Evolutionary conservation across 2,888 invertebrate genomes (phyloP), one percentile per base, ranked within the genome.

Genomic region (Ceriagrion tenellum): DNA sequence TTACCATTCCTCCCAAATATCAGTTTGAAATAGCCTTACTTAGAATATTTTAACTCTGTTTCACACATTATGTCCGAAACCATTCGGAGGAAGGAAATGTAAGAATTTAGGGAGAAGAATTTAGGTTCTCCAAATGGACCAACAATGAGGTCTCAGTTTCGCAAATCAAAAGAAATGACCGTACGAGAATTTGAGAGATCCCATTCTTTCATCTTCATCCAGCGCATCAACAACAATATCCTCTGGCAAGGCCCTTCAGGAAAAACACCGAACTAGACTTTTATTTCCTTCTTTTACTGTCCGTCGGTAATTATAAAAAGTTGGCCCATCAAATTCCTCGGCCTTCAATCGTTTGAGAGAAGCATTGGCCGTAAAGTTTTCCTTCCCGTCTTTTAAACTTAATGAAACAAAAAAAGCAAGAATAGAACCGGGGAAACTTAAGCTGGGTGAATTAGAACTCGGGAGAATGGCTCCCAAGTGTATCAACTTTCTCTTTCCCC

Each of bases 331-430:
- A 13, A 35, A 55, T 26, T 93, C 13, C 81, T 74, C 6, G 74
- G 18, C n/a, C 93, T 93, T 93, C 69, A 47, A 93, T 93, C 69
- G 69, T 23, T 30, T 59, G 59, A 59, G 16, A 55, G 69, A 23
- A 91, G 35, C 91, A 26, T 63, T 23, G 59, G 63, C 20, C 23
- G 40, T 74, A 69, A 69, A 47, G 20, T 23, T 69, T 69, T 69
- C 93, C 26, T 35, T 12, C 47, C 47, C 40, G 74, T n/a, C 47
- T 55, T 93, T 59, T 40, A 69, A 55, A 69, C 63, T 89, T 74
- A 93, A 93, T 93, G 93, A 93, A 93, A 93, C 93, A 93, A 93
- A 93, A 91, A 93, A 93, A 35, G 69, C n/a, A 47, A 47, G n/a
- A 35, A 55, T 23, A 55, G 55, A 47, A n/a, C 59, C n/a, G 26